Base-by-base conservation (phyloP, 2,113 vertebrate genomes). In the Maccullochella peelii region DNA sequence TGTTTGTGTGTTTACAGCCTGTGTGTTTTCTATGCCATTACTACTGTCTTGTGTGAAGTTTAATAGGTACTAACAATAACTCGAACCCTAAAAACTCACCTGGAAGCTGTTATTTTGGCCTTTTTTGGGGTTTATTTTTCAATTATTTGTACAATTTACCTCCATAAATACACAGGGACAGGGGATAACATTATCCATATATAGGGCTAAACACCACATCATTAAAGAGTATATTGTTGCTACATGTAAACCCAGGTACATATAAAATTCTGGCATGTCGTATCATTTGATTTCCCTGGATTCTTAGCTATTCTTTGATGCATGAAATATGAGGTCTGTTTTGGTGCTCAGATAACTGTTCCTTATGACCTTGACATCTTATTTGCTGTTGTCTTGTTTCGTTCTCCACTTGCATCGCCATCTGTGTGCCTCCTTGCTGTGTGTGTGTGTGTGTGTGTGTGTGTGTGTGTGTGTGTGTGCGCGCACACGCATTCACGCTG, bases 21-120 rank as follows among this genome's bases (percentile, higher is more conserved):
- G 59, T 86, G 85, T 91, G 76, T 85, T 82, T 55, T 77, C 23
- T 82, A 79, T 11, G 67, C 81, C 80, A 36, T 77, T 67, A 30
- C 79, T n/a, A n/a, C 30, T 65, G 81, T 49, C 66, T 73, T 55
- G 38, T 88, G 66, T 88, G 65, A 74, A 54, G 74, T 74, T 65
- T 83, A 84, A 68, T 67, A 72, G 15, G 59, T 74, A 89, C 90
- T 91, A 89, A 89, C 80, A 76, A 11, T 79, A 79, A 91, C 85
- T 77, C 74, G 82, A 83, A 86, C 77, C 63, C 54, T 36, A 21
- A 50, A 78, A 68, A 75, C 73, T 79, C 61, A 82, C 84, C 80
- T 49, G 54, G 16, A 74, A 61, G 58, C 25, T 72, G 23, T n/a
- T 72, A 25, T 63, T 47, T 61, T 25, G 1, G 16, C 15, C 9